Percentiles rank a stretch among this genome's conserved stretches.
Evolutionary conservation across 2,113 vertebrate genomes (phyloP).

Genomic region (Channa argus): DNA sequence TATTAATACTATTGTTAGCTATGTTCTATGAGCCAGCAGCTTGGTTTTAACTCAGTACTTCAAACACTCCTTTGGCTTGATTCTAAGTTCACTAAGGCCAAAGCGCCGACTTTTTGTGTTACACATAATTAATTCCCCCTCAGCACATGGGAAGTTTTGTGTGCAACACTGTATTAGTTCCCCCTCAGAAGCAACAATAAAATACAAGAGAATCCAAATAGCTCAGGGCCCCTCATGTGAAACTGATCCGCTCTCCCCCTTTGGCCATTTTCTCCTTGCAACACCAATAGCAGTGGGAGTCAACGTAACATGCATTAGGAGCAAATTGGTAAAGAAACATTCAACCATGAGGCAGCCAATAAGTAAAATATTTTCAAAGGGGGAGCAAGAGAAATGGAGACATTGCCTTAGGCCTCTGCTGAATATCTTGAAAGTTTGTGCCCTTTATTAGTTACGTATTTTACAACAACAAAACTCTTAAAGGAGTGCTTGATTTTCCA

Average conservation of each 20-base stretch:
- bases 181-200: constrained; percentile 81
- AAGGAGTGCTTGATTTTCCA: too few relatives aligned
- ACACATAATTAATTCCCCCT: constrained; percentile 81
- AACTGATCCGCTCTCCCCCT: constrained; percentile 80
- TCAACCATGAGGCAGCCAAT: constrained; percentile 65
- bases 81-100: constrained; percentile 63
- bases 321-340: constrained; percentile 81
- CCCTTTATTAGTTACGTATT: background rate
- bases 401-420: constrained; percentile 45
- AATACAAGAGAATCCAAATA: constrained; percentile 82
- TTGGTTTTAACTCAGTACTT: constrained; percentile 54
- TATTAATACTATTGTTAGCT: constrained; percentile 60
- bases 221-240: constrained; percentile 82
- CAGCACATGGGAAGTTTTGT: constrained; percentile 75
- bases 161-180: constrained; percentile 83
- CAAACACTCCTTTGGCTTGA: constrained; percentile 60
- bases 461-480: background rate
- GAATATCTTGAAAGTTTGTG: constrained; percentile 39
- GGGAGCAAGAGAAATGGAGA: constrained; percentile 55
- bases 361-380: constrained; percentile 70
- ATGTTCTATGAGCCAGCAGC: constrained; percentile 39
- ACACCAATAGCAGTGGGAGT: constrained; percentile 76
- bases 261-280: constrained; percentile 61
- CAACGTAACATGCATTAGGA: constrained; percentile 78
- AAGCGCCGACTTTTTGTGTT: constrained; percentile 73